Percentiles rank a stretch among this genome's conserved stretches.
Conservation (phyloP, 2,113 vertebrate genomes). For the Piaya cayana region DNA sequence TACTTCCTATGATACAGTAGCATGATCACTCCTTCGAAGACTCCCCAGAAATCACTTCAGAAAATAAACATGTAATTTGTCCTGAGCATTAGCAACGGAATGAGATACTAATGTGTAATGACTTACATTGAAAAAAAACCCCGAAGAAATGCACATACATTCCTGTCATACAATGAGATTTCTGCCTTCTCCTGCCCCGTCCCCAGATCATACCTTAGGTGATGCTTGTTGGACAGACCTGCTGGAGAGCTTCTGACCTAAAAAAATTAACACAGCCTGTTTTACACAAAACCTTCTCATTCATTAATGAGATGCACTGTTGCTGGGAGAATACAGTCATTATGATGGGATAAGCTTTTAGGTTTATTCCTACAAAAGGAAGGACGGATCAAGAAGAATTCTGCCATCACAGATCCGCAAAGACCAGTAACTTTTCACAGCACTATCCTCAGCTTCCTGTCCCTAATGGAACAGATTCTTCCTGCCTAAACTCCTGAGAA, state of each 20-base stretch:
- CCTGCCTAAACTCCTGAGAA: background rate
- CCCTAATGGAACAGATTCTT: background rate
- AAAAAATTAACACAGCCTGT: background rate
- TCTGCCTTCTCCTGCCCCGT: background rate
- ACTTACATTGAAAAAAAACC: background rate
- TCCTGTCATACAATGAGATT: background rate
- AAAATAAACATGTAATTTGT: background rate
- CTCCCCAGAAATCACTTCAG: background rate
- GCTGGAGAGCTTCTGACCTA: background rate
- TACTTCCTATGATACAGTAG: background rate
- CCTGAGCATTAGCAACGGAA: background rate
- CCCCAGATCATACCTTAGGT: background rate
- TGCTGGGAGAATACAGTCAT: background rate
- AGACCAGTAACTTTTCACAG: background rate
- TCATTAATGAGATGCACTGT: background rate
- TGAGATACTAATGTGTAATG: background rate
- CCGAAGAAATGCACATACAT: background rate
- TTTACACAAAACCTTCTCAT: background rate
- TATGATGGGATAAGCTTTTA: background rate
- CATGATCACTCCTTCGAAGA: background rate
- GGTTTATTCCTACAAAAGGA: background rate
- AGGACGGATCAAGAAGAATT: background rate
- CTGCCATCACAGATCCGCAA: background rate
- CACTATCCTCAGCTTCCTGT: background rate
- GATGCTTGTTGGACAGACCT: background rate